Percentiles rank a stretch among this genome's conserved stretches.
Evolutionary conservation across 53 echinoderm and acorn worm species (phyloP).

Genomic region (Arbacia lixula): DNA sequence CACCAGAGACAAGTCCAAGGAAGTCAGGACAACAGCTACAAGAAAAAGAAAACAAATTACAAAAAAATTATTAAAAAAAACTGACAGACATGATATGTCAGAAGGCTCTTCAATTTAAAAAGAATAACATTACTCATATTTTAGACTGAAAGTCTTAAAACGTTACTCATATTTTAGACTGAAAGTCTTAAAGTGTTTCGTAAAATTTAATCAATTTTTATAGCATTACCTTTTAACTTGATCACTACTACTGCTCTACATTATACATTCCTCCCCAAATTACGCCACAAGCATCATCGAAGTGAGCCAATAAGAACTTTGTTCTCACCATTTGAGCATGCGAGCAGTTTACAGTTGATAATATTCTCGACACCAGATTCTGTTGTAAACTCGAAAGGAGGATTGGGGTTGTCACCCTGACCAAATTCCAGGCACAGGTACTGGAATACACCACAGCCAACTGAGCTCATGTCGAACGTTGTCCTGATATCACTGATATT

Average conservation of each 20-base stretch:
- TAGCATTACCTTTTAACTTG: too few relatives aligned
- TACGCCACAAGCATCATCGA: too few relatives aligned
- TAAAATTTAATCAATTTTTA: too few relatives aligned
- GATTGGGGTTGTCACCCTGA: constrained; percentile 62
- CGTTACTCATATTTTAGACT: too few relatives aligned
- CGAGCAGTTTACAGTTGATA: constrained; percentile 70
- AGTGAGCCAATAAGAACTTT: too few relatives aligned
- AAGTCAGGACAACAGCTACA: constrained; percentile 61
- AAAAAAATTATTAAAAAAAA: background rate
- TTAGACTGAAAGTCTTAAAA: too few relatives aligned
- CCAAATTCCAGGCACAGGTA: constrained; percentile 84
- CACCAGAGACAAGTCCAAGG: constrained; percentile 50
- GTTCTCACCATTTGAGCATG: constrained; percentile 79
- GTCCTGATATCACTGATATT: constrained; percentile 64
- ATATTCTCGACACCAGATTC: constrained; percentile 63
- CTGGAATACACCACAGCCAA: constrained; percentile 76
- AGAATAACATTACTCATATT: too few relatives aligned
- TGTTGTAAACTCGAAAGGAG: constrained; percentile 79
- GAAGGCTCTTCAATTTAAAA: too few relatives aligned
- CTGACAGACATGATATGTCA: too few relatives aligned
- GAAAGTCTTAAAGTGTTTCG: too few relatives aligned
- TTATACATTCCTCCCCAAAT: too few relatives aligned
- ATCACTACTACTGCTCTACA: too few relatives aligned
- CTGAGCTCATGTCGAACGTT: constrained; percentile 71
- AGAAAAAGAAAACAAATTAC: background rate